Evolutionary conservation across 1,140 invertebrate genomes (phyloP).

Genomic region (Hyphantria cunea): DNA sequence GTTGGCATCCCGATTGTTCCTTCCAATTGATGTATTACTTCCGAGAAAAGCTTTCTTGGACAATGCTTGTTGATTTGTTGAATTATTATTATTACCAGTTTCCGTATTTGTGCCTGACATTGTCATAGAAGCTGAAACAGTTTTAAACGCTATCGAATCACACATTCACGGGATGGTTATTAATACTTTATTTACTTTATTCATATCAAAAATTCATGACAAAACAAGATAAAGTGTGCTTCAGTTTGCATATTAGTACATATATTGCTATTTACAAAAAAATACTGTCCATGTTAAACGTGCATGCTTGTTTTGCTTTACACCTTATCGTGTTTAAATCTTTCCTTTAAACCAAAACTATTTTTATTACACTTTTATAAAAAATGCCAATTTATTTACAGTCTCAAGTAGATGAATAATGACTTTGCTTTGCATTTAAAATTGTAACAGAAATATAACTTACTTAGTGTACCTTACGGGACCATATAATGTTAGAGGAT

Average conservation of each 20-base stretch:
- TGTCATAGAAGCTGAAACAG: conserved; percentile 79
- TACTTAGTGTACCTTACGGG: conserved; percentile 74
- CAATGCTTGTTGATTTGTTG: conserved; percentile 72
- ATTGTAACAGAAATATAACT: conserved; percentile 67
- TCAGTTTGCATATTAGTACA: conserved; percentile 46
- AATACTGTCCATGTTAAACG: conserved; percentile 50
- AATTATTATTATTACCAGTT: conserved; percentile 61
- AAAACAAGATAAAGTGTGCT: conserved; percentile 72
- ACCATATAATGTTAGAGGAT: conserved; percentile 73
- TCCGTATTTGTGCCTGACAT: conserved; percentile 77
- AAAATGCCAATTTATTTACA: conserved; percentile 65
- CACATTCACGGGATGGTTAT: neutral
- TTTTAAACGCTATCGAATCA: conserved; percentile 6
- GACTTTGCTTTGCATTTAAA: conserved; percentile 66
- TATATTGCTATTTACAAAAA: conserved; percentile 54
- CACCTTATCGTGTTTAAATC: conserved; percentile 72
- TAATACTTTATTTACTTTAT: conserved; percentile 1
- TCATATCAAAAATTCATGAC: conserved; percentile 15
- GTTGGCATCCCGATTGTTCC: conserved; percentile 70
- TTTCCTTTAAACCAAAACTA: conserved; percentile 38
- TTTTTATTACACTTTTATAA: conserved; percentile 28
- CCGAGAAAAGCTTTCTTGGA: conserved; percentile 78
- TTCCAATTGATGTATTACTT: conserved; percentile 76
- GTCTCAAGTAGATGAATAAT: conserved; percentile 39
- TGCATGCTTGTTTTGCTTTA: conserved; percentile 56